Evolutionary conservation across 2,113 vertebrate genomes (phyloP).

Genomic region (Osmerus eperlanus): DNA sequence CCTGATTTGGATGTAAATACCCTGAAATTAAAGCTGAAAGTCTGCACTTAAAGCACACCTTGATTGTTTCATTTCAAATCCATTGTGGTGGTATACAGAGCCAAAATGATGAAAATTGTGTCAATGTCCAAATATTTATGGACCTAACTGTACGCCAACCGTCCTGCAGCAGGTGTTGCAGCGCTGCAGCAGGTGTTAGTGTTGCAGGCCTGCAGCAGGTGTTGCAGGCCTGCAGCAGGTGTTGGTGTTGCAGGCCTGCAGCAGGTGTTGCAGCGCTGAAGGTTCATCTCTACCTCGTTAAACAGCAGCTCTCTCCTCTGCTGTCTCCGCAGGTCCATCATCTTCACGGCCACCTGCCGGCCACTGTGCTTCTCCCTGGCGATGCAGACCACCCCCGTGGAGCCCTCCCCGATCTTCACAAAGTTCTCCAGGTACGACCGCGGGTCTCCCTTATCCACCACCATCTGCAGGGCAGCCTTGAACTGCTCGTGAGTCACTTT

Average conservation of each 20-base stretch:
- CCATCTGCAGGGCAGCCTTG: conserved; percentile 95
- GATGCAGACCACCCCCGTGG: conserved; percentile 94
- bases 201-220: too few relatives aligned
- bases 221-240: not conserved
- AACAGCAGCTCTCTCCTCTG: conserved; percentile 96
- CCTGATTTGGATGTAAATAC: too few relatives aligned
- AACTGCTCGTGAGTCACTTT: conserved; percentile 96
- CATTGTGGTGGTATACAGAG: too few relatives aligned
- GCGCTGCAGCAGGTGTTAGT: not conserved
- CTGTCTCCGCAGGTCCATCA: conserved; percentile 97
- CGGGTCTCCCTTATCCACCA: conserved; percentile 95
- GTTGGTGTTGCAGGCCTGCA: not conserved
- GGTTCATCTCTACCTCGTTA: conserved; percentile 80
- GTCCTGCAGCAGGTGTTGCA: not conserved
- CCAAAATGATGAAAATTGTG: too few relatives aligned
- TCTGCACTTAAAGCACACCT: too few relatives aligned
- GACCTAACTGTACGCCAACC: too few relatives aligned
- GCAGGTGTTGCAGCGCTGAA: not conserved
- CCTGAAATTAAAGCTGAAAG: too few relatives aligned
- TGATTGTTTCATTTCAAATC: too few relatives aligned
- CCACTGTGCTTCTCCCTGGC: conserved; percentile 94
- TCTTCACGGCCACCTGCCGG: conserved; percentile 93
- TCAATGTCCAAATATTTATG: too few relatives aligned
- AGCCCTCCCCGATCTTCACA: conserved; percentile 95
- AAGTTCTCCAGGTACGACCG: conserved; percentile 90